A percentile compares a stretch with the other conserved stretches of the same genome.
Conservation (phyloP, 2,888 invertebrate species). For the Steinernema hermaphroditum region DNA sequence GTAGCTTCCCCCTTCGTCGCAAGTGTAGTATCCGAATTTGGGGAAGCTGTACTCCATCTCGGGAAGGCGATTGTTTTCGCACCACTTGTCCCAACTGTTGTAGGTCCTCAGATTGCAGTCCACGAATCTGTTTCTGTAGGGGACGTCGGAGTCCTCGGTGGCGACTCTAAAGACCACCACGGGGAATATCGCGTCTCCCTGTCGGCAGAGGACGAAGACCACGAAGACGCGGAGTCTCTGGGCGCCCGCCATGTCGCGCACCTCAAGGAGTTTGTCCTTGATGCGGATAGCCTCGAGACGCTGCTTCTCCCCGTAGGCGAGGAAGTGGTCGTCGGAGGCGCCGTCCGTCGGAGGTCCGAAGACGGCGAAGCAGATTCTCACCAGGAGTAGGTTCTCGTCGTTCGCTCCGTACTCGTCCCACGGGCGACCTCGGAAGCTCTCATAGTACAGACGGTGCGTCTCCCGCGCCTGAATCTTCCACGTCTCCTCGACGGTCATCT, state of each 20-base stretch:
- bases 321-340: background rate
- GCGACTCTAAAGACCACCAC: conserved; percentile 31
- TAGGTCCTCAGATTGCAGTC: conserved; percentile 27
- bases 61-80: conserved; percentile 33
- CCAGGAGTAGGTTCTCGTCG: background rate
- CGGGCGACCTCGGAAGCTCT: conserved; percentile 15
- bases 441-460: conserved; percentile 4
- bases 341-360: conserved; percentile 20
- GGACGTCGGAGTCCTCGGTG: background rate
- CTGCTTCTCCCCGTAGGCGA: conserved; percentile 15
- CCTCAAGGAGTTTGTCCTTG: background rate
- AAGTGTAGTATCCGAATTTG: conserved; percentile 33
- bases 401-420: conserved; percentile 28
- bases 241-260: background rate
- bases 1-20: conserved; percentile 2
- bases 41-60: conserved; percentile 35
- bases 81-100: conserved; percentile 31
- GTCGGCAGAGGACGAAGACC: conserved; percentile 34
- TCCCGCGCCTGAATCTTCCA: background rate
- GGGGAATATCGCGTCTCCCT: conserved; percentile 16
- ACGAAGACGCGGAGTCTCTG: conserved; percentile 27
- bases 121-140: conserved; percentile 31
- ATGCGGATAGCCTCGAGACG: conserved; percentile 27
- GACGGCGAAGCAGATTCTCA: conserved; percentile 33
- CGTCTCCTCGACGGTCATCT: background rate